phyloP scores from a whole-genome alignment of 2,113 vertebrate species.

The Catharus fuscescens region DNA sequence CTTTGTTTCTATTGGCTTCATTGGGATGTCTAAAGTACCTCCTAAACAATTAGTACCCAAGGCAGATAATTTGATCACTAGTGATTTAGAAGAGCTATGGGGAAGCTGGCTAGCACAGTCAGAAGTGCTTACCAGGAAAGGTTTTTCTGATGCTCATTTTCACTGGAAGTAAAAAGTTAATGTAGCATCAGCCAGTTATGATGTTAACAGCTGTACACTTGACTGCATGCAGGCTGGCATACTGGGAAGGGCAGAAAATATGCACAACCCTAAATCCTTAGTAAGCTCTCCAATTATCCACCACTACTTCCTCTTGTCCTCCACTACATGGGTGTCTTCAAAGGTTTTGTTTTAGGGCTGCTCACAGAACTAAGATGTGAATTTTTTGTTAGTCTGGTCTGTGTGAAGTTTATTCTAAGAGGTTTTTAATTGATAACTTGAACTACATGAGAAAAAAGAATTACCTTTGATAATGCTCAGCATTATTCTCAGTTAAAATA shows the following conservation, averaged over 20 bases:
- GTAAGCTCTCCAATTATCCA: neutral
- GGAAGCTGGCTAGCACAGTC: neutral
- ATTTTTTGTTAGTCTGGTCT: neutral
- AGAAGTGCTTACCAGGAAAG: neutral
- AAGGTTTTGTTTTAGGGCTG: neutral
- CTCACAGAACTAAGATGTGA: neutral
- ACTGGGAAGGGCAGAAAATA: neutral
- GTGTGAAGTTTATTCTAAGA: neutral
- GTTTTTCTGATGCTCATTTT: neutral
- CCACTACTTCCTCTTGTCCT: neutral
- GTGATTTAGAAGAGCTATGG: neutral
- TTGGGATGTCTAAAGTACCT: neutral
- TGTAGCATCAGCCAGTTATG: neutral
- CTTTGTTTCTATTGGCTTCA: neutral
- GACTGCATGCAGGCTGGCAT: neutral
- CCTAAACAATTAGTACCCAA: neutral
- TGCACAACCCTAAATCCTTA: neutral
- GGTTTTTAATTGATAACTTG: neutral
- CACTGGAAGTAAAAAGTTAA: neutral
- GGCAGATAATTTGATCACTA: neutral
- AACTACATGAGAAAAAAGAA: neutral
- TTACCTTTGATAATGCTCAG: neutral
- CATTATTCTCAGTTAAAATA: neutral
- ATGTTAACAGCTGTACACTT: neutral
- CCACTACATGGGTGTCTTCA: rapidly evolving